phyloP scores from a whole-genome alignment of 1,140 invertebrate species.

The Drosophila ananassae region DNA sequence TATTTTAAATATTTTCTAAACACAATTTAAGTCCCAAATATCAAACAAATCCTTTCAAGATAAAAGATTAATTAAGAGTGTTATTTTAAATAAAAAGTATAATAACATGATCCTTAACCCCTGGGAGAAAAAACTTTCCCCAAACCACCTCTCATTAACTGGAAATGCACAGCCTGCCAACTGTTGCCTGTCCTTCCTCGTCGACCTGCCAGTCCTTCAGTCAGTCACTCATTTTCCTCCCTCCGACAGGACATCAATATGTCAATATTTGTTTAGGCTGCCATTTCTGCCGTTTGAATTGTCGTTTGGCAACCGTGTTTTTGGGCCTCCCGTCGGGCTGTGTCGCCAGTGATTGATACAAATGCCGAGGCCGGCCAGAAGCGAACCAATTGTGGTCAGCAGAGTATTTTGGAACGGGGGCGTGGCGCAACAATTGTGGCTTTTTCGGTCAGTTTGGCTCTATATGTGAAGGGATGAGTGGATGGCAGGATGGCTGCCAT shows the following conservation, averaged over 20 bases:
- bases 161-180: slow-evolving; percentile 48
- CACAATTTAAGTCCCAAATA: no score
- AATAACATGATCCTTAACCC: background rate
- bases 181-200: slow-evolving; percentile 52
- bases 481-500: slow-evolving; percentile 29
- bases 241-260: slow-evolving; percentile 21
- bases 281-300: slow-evolving; percentile 55
- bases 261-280: slow-evolving; percentile 77
- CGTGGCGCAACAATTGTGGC: slow-evolving; percentile 66
- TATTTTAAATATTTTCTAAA: no score
- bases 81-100: no score
- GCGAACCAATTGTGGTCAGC: slow-evolving; percentile 67
- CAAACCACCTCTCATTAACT: slow-evolving; percentile 12
- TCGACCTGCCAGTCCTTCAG: background rate
- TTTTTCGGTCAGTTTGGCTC: slow-evolving; percentile 65
- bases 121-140: background rate
- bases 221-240: slow-evolving; percentile 8
- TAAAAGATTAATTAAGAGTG: no score
- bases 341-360: slow-evolving; percentile 73
- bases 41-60: no score
- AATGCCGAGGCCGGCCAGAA: slow-evolving; percentile 32
- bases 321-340: slow-evolving; percentile 16
- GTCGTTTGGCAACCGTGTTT: slow-evolving; percentile 74
- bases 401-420: slow-evolving; percentile 10
- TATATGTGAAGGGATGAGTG: slow-evolving; percentile 13